Base-by-base conservation (phyloP, 2,113 vertebrate species). In the Lichenostomus cassidix region DNA sequence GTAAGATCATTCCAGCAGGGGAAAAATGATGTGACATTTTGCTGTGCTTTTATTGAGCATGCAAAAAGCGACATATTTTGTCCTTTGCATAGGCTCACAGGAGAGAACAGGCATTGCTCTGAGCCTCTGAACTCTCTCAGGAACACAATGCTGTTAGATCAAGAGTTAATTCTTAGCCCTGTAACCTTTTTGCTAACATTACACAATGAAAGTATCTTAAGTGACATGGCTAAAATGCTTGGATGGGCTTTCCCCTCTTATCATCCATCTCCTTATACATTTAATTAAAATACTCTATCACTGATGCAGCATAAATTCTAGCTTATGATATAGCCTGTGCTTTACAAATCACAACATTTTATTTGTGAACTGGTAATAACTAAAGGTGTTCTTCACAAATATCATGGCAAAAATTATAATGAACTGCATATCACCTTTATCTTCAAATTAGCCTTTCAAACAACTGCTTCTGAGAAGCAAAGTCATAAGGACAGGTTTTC, bases 261-360 rank as follows among this genome's bases (percentile, higher is more conserved):
- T 68, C 56, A 74, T 46, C 9, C 20, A 82, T 75, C 47, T 73
- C 37, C 80, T 96, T 76, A 92, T 46, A 31, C 19, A 52, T 65
- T 87, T 89, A 92, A 97, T 95, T 97, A 96, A 95, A 96, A 93
- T 77, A 88, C 53, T 83, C 52, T 63, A 25, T 92, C 89, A 81
- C 33, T 71, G 6, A 52, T 92, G 31, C 97, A 83, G 84, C 47
- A 83, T 71, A 88, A 97, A 76, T 60, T 25, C 35, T 65, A 80
- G 31, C 39, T 35, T 89, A 19, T 89, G 52, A 83, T 62, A 31
- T 7, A 82, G 60, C 27, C 58, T 94, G 89, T 68, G 50, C 25
- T 55, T 96, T 94, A 41, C 65, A 70, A 79, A 17, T 47, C 37
- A 73, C 82, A 94, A 42, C 64, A 92, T 86, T 63, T 89, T 52